Conservation (phyloP, 2,888 invertebrate genomes). For the Calliopum simillimum region DNA sequence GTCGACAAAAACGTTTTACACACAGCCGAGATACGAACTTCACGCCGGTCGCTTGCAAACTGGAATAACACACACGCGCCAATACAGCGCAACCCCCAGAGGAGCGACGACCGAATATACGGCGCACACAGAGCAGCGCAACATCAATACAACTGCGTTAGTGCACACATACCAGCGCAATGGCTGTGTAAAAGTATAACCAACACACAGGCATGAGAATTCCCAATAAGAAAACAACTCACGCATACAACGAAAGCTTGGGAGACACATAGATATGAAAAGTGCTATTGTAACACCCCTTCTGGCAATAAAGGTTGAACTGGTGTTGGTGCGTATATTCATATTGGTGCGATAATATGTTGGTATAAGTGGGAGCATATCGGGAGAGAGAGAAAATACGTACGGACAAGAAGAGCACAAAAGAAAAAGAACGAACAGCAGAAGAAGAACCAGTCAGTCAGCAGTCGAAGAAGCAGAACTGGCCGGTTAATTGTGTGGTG, state of each 20-base stretch:
- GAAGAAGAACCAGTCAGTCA: background rate
- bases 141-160: background rate
- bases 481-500: no score
- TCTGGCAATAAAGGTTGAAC: no score
- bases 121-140: constrained; percentile 29
- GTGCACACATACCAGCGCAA: background rate
- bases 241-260: background rate
- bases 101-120: constrained; percentile 47
- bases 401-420: background rate
- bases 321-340: constrained; percentile 1
- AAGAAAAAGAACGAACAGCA: background rate
- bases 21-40: constrained; percentile 64
- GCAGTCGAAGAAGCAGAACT: background rate
- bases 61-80: constrained; percentile 66
- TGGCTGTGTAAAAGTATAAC: constrained; percentile 7
- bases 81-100: constrained; percentile 58
- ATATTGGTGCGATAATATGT: background rate
- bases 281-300: background rate
- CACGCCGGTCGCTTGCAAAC: constrained; percentile 68
- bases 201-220: background rate
- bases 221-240: constrained; percentile 37
- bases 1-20: constrained; percentile 34
- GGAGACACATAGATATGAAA: background rate
- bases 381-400: background rate
- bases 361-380: background rate